phyloP scores from a whole-genome alignment of 2,888 invertebrate species.

The Acrobasis suavella region DNA sequence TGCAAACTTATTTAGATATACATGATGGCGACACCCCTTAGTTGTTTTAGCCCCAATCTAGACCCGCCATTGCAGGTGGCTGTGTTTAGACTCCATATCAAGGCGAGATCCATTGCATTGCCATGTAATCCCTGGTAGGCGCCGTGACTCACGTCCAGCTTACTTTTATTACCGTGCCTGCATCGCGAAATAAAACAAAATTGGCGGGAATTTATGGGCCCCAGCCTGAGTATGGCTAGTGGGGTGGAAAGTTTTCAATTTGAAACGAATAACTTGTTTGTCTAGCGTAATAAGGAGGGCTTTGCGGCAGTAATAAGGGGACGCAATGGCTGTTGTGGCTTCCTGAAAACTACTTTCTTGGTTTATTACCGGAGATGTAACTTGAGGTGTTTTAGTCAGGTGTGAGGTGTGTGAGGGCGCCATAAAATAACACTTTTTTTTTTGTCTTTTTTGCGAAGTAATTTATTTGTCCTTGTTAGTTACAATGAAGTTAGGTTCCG shows the following conservation, averaged over 20 bases:
- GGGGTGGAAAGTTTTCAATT: constrained; percentile 82
- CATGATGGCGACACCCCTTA: not conserved
- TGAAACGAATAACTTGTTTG: constrained; percentile 82
- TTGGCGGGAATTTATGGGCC: constrained; percentile 81
- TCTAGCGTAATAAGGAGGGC: constrained; percentile 78
- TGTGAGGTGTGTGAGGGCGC: constrained; percentile 30
- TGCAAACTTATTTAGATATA: not conserved
- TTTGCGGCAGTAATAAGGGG: constrained; percentile 75
- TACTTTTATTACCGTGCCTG: constrained; percentile 82
- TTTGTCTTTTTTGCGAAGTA: constrained; percentile 7
- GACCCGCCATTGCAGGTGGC: constrained; percentile 59
- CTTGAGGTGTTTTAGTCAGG: constrained; percentile 39
- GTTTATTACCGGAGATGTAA: constrained; percentile 74
- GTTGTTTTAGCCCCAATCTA: not conserved
- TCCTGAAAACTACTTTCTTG: constrained; percentile 80
- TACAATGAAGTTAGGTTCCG: too few relatives aligned
- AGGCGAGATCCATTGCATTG: constrained; percentile 78
- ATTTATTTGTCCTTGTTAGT: constrained; percentile 18
- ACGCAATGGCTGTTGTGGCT: constrained; percentile 74
- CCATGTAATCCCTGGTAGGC: constrained; percentile 75
- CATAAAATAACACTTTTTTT: constrained; percentile 25
- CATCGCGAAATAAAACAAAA: constrained; percentile 82
- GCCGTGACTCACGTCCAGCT: constrained; percentile 82
- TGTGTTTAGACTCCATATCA: constrained; percentile 73
- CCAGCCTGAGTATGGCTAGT: constrained; percentile 74